Conservation (phyloP, 2,888 invertebrate genomes). For the Tryphoninae sp. region DNA sequence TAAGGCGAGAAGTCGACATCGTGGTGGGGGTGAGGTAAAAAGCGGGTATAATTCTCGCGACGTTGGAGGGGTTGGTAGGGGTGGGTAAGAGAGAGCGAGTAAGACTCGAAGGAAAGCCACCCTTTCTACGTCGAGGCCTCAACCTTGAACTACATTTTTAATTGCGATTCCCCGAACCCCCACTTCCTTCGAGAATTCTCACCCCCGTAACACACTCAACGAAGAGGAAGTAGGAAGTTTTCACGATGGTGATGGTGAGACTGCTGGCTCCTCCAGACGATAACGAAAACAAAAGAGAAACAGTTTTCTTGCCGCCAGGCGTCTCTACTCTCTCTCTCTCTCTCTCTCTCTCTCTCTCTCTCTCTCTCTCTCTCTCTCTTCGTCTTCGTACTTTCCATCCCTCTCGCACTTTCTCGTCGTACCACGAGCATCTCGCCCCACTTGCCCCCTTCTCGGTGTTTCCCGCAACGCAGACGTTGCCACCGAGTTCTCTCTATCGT, state of each 20-base stretch:
- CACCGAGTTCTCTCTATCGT: conserved; percentile 48
- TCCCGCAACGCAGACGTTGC: conserved; percentile 55
- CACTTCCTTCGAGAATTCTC: conserved; percentile 26
- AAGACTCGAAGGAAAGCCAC: conserved; percentile 66
- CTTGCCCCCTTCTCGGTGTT: conserved; percentile 60
- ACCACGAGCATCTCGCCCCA: conserved; percentile 63
- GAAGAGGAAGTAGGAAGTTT: conserved; percentile 52
- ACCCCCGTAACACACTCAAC: conserved; percentile 50
- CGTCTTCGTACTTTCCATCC: conserved; percentile 58
- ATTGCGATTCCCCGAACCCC: conserved; percentile 76
- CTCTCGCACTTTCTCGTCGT: conserved; percentile 47
- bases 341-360: conserved; percentile 60
- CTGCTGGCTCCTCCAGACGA: conserved; percentile 72
- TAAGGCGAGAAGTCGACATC: conserved; percentile 42
- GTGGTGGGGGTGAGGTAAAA: conserved; percentile 51
- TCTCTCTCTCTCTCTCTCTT: conserved; percentile 45
- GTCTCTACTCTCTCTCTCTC: conserved; percentile 55
- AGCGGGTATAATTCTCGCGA: conserved; percentile 58
- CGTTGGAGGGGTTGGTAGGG: conserved; percentile 20
- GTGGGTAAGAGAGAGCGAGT: conserved; percentile 63
- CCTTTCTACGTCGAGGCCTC: conserved; percentile 59
- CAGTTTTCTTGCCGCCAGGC: conserved; percentile 75
- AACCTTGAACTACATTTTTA: conserved; percentile 81
- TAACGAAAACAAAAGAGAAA: conserved; percentile 80
- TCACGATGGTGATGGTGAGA: conserved; percentile 21